Conservation (phyloP, 2,888 invertebrate species). For the Xanthia icteritia region DNA sequence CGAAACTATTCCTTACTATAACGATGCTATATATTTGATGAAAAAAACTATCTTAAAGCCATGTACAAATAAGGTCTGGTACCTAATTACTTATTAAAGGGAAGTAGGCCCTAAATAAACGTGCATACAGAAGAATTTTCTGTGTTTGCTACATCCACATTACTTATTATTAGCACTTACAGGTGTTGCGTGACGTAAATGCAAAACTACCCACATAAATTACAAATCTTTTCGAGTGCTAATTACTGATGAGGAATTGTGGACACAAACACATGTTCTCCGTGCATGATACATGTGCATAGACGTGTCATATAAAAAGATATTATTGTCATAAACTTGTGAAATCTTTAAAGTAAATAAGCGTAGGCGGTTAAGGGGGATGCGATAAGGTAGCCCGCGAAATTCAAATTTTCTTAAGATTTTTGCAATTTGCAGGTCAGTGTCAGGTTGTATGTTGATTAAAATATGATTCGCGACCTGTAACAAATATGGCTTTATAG, state of each 20-base stretch:
- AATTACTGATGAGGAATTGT: slow-evolving; percentile 4
- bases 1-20: slow-evolving; percentile 17
- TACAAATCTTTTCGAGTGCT: slow-evolving; percentile 14
- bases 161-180: slow-evolving; percentile 18
- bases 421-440: too few species aligned
- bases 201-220: slow-evolving; percentile 27
- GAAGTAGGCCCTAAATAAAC: background rate
- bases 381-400: too few species aligned
- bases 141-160: background rate
- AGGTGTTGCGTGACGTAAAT: slow-evolving; percentile 2
- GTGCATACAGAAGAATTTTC: background rate
- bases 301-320: background rate
- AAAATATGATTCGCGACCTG: too few species aligned
- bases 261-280: slow-evolving; percentile 2
- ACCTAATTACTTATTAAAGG: background rate
- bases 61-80: slow-evolving; percentile 2
- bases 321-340: slow-evolving; percentile 4
- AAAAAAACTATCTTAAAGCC: background rate
- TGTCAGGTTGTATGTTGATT: too few species aligned
- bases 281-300: background rate
- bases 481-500: too few species aligned
- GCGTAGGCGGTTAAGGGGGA: background rate
- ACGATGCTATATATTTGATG: background rate
- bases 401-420: too few species aligned
- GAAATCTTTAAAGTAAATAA: slow-evolving; percentile 21